Conservation (phyloP, 2,797 vertebrate genomes). For the Steatocranus sp. region DNA sequence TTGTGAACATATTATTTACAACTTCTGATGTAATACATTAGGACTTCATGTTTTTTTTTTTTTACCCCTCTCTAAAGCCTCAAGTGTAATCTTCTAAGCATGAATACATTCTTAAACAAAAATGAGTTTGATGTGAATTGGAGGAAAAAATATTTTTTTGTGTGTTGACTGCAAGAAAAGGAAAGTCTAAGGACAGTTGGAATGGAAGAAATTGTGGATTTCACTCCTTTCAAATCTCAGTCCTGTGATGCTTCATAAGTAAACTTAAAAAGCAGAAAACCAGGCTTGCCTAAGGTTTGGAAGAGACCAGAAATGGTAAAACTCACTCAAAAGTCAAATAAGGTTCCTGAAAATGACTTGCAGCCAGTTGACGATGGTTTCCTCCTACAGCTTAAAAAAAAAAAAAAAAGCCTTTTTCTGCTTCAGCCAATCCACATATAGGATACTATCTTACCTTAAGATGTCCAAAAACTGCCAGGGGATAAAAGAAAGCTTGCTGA, state of each 20-base stretch:
- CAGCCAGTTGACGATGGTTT: neutral
- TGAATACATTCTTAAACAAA: neutral
- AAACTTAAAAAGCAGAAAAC: constrained; percentile 36
- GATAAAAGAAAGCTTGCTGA: neutral
- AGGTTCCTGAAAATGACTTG: constrained; percentile 6
- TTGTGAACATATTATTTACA: neutral
- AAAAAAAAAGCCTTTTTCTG: neutral
- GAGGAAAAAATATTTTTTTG: neutral
- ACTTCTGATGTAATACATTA: neutral
- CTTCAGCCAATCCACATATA: neutral
- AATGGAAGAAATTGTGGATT: constrained; percentile 5
- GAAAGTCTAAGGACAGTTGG: neutral
- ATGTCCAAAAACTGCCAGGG: neutral
- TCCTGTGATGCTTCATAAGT: constrained; percentile 18
- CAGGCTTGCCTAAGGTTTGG: constrained; percentile 1
- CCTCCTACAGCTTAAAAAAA: neutral
- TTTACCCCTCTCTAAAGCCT: neutral
- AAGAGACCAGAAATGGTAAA: constrained; percentile 16
- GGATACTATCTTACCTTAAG: neutral
- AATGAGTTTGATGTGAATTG: constrained; percentile 9
- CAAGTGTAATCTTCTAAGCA: neutral
- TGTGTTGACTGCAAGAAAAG: neutral
- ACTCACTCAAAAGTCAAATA: constrained; percentile 40
- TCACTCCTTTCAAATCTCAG: neutral
- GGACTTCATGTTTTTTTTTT: neutral